phyloP scores from a whole-genome alignment of 2,113 vertebrate species.

The Mirza zaza region DNA sequence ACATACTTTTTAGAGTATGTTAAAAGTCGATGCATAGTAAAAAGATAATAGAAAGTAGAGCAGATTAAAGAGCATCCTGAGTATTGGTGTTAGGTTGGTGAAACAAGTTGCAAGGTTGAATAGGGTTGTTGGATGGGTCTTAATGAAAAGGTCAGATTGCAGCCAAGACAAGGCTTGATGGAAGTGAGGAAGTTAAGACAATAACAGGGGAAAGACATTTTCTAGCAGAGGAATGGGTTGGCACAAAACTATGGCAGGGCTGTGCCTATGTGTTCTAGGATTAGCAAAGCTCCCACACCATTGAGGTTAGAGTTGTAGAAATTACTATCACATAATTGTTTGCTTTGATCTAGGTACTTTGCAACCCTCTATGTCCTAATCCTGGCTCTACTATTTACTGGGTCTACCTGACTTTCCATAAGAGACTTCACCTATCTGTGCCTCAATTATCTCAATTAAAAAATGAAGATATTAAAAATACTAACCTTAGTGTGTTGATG shows the following conservation, averaged over 20 bases:
- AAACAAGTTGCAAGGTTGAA: background rate
- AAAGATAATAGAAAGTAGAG: too few relatives aligned
- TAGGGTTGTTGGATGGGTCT: rapidly evolving
- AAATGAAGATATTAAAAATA: background rate
- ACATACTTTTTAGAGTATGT: background rate
- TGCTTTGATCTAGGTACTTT: background rate
- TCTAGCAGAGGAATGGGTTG: background rate
- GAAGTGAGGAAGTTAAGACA: background rate
- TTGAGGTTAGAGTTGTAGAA: background rate
- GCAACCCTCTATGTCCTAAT: too few relatives aligned
- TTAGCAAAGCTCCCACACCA: background rate
- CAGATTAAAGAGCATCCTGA: background rate
- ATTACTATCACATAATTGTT: background rate
- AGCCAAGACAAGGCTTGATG: background rate
- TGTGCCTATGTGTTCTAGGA: background rate
- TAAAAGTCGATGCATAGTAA: background rate
- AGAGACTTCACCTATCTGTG: background rate
- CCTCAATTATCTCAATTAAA: background rate
- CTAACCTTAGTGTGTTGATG: background rate
- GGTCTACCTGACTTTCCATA: background rate
- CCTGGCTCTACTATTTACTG: background rate
- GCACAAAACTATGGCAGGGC: background rate
- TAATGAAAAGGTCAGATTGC: background rate
- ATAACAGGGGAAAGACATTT: background rate
- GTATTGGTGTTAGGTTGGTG: background rate